phyloP scores from a whole-genome alignment of 1,140 invertebrate species.

The Tenebrio molitor region DNA sequence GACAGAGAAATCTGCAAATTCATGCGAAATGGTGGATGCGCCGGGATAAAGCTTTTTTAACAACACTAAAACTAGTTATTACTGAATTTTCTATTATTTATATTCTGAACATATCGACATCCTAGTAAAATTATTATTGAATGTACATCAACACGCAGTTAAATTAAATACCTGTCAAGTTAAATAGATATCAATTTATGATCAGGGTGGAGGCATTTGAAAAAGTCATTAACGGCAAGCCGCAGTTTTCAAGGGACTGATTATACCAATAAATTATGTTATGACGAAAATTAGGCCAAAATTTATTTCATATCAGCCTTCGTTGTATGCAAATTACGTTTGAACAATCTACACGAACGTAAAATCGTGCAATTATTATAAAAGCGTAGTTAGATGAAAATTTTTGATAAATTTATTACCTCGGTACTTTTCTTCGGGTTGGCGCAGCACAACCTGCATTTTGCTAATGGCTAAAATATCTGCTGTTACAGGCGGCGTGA shows the following conservation, averaged over 20 bases:
- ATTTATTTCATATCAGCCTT: slow-evolving; percentile 9
- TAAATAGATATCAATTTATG: too few relatives aligned
- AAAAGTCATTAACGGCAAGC: too few relatives aligned
- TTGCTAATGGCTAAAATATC: background rate
- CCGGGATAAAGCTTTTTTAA: background rate
- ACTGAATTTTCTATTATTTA: too few relatives aligned
- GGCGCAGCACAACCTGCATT: background rate
- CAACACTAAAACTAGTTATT: background rate
- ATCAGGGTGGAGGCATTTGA: too few relatives aligned
- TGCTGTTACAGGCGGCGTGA: background rate
- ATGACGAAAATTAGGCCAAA: slow-evolving; percentile 4
- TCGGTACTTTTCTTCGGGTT: slow-evolving; percentile 10
- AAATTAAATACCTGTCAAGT: too few relatives aligned
- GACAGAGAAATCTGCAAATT: background rate
- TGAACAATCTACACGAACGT: slow-evolving; percentile 7
- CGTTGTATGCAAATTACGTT: background rate
- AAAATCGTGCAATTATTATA: background rate
- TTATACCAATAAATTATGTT: background rate
- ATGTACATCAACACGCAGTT: too few relatives aligned
- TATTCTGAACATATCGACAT: too few relatives aligned
- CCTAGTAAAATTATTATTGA: too few relatives aligned
- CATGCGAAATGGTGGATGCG: slow-evolving; percentile 8
- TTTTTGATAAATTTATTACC: slow-evolving; percentile 10
- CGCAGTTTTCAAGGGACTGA: too few relatives aligned
- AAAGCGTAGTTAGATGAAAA: background rate